Percentiles rank a stretch among this genome's conserved stretches.
These are phyloP conservation scores for Cepaea nemoralis DNA, from an alignment of 1,140 invertebrate genomes.

Conservation along the genomic window DNA sequence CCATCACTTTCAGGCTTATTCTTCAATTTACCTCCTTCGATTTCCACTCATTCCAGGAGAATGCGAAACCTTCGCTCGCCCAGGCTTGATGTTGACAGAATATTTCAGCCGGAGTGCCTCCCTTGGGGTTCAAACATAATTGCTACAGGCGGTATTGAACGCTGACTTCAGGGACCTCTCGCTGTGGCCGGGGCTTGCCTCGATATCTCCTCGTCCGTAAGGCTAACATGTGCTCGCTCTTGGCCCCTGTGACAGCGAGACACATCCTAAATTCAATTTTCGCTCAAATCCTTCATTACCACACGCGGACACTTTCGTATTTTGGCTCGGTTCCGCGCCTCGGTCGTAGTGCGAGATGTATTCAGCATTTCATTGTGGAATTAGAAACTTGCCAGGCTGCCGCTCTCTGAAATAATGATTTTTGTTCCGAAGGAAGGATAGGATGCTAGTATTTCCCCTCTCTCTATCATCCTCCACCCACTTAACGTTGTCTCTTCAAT, in stretches of 20 bases:
- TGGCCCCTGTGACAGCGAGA: slow-evolving; percentile 3
- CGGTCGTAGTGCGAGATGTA: neutral
- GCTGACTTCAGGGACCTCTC: neutral
- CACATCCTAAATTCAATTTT: slow-evolving; percentile 30
- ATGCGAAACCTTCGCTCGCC: neutral
- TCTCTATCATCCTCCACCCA: too few relatives aligned
- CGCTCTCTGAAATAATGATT: neutral
- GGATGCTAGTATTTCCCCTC: too few relatives aligned
- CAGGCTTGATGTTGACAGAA: slow-evolving; percentile 13
- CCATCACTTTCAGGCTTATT: neutral
- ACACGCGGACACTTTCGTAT: slow-evolving; percentile 5
- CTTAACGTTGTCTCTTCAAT: too few relatives aligned
- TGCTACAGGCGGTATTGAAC: slow-evolving; percentile 28
- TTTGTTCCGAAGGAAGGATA: neutral
- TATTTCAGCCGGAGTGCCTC: neutral
- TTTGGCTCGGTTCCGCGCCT: neutral
- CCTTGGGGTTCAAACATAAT: slow-evolving; percentile 19
- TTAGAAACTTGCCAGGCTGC: neutral
- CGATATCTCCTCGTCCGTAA: neutral
- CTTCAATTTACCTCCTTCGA: neutral
- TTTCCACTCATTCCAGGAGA: neutral
- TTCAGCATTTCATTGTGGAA: neutral
- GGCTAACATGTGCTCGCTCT: neutral
- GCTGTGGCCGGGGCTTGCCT: neutral
- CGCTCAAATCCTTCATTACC: slow-evolving; percentile 28